These are phyloP conservation scores for Anorthoa munda DNA, from an alignment of 2,888 invertebrate genomes.

Conservation along the genomic window DNA sequence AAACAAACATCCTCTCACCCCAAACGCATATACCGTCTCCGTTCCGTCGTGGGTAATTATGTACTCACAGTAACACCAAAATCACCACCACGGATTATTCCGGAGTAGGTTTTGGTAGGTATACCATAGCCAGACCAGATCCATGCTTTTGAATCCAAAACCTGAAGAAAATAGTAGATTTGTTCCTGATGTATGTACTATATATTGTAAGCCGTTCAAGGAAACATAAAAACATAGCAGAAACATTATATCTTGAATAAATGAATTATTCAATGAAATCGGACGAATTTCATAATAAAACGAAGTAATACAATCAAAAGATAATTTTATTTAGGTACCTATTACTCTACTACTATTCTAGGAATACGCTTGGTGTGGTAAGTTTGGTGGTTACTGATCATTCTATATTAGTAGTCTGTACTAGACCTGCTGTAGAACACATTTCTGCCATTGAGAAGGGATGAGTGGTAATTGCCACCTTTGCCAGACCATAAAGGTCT, in stretches of 20 bases:
- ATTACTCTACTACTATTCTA: not conserved
- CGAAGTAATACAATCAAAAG: not conserved
- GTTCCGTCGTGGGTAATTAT: too few relatives aligned
- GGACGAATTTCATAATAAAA: slow-evolving; percentile 9
- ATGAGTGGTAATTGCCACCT: too few relatives aligned
- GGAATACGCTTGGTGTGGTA: too few relatives aligned
- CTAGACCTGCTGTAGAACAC: too few relatives aligned
- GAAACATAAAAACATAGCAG: slow-evolving; percentile 1
- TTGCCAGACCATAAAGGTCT: too few relatives aligned
- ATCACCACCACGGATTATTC: not conserved
- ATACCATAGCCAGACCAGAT: not conserved
- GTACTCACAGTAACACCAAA: too few relatives aligned
- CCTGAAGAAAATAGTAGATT: not conserved
- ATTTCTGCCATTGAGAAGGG: too few relatives aligned
- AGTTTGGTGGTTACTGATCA: too few relatives aligned
- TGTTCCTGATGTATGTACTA: not conserved
- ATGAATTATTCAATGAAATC: slow-evolving; percentile 13
- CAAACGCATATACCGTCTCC: too few relatives aligned
- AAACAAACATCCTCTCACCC: too few relatives aligned
- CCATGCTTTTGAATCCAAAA: not conserved
- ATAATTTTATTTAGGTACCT: too few relatives aligned
- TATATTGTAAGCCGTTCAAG: not conserved
- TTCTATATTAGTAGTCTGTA: too few relatives aligned
- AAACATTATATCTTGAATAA: not conserved
- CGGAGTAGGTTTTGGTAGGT: not conserved